A percentile compares a stretch with the other conserved stretches of the same genome.
These are phyloP conservation scores for Pollachius pollachius DNA, from an alignment of 2,113 vertebrate species.

Conservation along the genomic window DNA sequence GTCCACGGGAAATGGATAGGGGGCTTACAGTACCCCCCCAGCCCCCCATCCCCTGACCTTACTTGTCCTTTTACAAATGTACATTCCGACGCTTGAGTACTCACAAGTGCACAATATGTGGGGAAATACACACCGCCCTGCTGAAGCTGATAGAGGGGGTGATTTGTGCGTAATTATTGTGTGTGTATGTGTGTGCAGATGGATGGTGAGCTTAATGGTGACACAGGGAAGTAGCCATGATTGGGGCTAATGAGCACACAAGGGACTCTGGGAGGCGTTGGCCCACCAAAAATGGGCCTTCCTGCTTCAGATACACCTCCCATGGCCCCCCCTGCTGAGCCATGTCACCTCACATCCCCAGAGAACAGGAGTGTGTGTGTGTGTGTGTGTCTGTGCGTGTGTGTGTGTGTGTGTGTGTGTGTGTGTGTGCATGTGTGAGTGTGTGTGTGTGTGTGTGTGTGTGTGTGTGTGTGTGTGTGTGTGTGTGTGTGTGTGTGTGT, in stretches of 20 bases:
- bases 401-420: slow-evolving; percentile 34
- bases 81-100: slow-evolving; percentile 18
- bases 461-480: slow-evolving; percentile 31
- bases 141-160: slow-evolving; percentile 50
- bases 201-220: slow-evolving; percentile 51
- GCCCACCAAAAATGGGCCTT: slow-evolving; percentile 38
- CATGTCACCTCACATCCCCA: slow-evolving; percentile 28
- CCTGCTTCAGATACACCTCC: slow-evolving; percentile 36
- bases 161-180: slow-evolving; percentile 41
- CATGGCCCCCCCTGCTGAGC: slow-evolving; percentile 44
- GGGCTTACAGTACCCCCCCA: slow-evolving; percentile 30
- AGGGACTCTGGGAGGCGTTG: slow-evolving; percentile 47
- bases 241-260: slow-evolving; percentile 74
- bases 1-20: slow-evolving; percentile 42
- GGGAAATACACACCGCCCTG: slow-evolving; percentile 19
- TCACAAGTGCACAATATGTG: slow-evolving; percentile 9
- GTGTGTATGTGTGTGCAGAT: slow-evolving; percentile 34
- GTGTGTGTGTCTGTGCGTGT: slow-evolving; percentile 18
- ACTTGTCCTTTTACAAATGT: slow-evolving; percentile 48
- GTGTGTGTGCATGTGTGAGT: slow-evolving; percentile 21
- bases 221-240: slow-evolving; percentile 65
- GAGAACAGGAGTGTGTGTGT: slow-evolving; percentile 17
- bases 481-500: slow-evolving; percentile 20
- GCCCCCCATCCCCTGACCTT: slow-evolving; percentile 43
- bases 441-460: slow-evolving; percentile 25